phyloP scores from a whole-genome alignment of 2,888 invertebrate genomes.

The Caenorhabditis sp. region DNA sequence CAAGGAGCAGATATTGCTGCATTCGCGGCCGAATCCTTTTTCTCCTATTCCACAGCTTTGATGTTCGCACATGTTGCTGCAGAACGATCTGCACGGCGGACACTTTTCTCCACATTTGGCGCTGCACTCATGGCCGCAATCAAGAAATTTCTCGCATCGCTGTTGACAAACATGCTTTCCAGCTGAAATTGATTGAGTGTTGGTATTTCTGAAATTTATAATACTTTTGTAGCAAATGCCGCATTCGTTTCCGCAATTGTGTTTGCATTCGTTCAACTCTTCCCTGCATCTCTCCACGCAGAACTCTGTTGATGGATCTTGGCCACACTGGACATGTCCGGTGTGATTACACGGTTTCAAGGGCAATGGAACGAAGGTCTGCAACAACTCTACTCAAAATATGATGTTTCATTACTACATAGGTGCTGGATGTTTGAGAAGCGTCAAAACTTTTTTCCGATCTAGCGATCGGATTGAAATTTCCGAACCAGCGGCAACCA shows the following conservation, averaged over 20 bases:
- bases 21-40: conserved; percentile 59
- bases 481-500: too few relatives aligned
- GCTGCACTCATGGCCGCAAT: conserved; percentile 83
- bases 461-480: too few relatives aligned
- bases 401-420: too few relatives aligned
- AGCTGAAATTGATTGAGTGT: conserved; percentile 13
- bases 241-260: conserved; percentile 34
- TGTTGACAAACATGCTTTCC: conserved; percentile 71
- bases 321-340: conserved; percentile 4
- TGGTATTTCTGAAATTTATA: too few relatives aligned
- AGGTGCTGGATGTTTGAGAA: too few relatives aligned
- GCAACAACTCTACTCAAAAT: too few relatives aligned
- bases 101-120: conserved; percentile 75
- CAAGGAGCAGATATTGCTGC: conserved; percentile 75
- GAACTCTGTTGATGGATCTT: background rate
- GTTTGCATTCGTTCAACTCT: conserved; percentile 28
- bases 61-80: conserved; percentile 30
- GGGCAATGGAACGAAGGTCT: background rate
- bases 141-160: conserved; percentile 82
- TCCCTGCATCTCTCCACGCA: conserved; percentile 30
- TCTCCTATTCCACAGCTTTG: conserved; percentile 32
- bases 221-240: conserved; percentile 29
- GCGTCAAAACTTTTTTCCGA: too few relatives aligned
- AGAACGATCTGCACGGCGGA: conserved; percentile 76
- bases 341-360: conserved; percentile 35